Conservation (phyloP, 2,113 vertebrate species). For the Anoura caudifer region DNA sequence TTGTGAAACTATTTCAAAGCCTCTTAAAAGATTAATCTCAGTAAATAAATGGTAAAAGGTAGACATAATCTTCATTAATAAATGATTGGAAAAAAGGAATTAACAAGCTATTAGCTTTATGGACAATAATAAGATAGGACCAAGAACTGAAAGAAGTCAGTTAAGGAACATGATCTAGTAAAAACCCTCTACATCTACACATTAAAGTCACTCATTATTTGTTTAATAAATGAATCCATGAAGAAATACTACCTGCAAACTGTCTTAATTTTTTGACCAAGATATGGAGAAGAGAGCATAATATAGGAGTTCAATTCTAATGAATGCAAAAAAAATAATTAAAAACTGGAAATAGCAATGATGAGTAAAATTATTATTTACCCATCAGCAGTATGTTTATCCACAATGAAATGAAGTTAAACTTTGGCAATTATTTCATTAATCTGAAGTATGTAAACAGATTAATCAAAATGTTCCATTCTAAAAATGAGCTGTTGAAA, state of each 20-base stretch:
- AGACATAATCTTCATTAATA: not conserved
- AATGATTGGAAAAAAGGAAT: not conserved
- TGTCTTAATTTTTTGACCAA: not conserved
- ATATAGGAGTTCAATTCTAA: not conserved
- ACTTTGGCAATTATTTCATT: constrained; percentile 38
- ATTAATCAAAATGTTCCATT: constrained; percentile 33
- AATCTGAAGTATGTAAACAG: constrained; percentile 40
- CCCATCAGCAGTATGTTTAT: constrained; percentile 1
- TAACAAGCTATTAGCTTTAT: not conserved
- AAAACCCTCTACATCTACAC: not conserved
- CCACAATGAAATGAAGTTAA: constrained; percentile 9
- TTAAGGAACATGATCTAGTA: not conserved
- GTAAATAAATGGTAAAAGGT: not conserved
- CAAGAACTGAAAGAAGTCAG: not conserved
- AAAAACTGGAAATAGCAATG: constrained; percentile 15
- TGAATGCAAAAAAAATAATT: not conserved
- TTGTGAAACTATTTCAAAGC: not conserved
- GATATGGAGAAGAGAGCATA: not conserved
- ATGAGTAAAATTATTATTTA: constrained; percentile 34
- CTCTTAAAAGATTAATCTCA: not conserved
- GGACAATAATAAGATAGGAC: not conserved
- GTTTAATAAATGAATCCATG: not conserved
- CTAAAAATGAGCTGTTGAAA: constrained; percentile 1
- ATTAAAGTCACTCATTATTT: not conserved
- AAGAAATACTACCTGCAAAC: not conserved